Percentiles rank a stretch among this genome's conserved stretches.
phyloP scores from a whole-genome alignment of 2,113 vertebrate genomes.

The Microcebus jonahi region DNA sequence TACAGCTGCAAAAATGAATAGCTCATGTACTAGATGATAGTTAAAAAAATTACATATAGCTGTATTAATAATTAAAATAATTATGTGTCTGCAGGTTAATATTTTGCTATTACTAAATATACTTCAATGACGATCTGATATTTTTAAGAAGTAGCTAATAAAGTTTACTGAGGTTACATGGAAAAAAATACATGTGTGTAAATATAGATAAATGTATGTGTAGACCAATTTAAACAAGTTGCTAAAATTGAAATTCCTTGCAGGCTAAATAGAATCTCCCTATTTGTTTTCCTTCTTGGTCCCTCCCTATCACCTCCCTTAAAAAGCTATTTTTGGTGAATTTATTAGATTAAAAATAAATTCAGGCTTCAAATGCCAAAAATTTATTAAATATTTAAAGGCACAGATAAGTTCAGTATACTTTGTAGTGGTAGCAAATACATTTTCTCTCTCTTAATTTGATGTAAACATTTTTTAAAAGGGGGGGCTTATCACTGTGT shows the following conservation, averaged over 20 bases:
- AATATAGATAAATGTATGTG: not conserved
- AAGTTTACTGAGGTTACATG: constrained; percentile 30
- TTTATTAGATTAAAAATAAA: constrained; percentile 58
- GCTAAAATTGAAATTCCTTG: constrained; percentile 51
- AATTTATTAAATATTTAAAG: constrained; percentile 62
- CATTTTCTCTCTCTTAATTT: constrained; percentile 33
- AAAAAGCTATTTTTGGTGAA: constrained; percentile 28
- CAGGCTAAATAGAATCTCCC: not conserved
- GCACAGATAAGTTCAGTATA: constrained; percentile 18
- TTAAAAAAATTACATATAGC: constrained; percentile 7
- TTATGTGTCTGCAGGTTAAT: constrained; percentile 20
- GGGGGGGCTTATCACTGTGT: constrained; percentile 4
- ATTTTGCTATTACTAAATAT: not conserved
- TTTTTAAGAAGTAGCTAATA: constrained; percentile 30
- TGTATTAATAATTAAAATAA: not conserved
- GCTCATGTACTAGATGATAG: not conserved
- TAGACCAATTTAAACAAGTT: constrained; percentile 18
- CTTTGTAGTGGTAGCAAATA: constrained; percentile 3
- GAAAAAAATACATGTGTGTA: not conserved
- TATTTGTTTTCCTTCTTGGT: constrained; percentile 21
- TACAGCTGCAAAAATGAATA: constrained; percentile 1
- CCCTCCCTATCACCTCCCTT: not conserved
- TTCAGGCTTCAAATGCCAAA: not conserved
- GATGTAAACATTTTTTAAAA: constrained; percentile 45
- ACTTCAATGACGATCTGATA: not conserved